These are phyloP conservation scores for Hyperoodon ampullatus DNA, from an alignment of 2,113 vertebrate genomes.

Conservation along the genomic window DNA sequence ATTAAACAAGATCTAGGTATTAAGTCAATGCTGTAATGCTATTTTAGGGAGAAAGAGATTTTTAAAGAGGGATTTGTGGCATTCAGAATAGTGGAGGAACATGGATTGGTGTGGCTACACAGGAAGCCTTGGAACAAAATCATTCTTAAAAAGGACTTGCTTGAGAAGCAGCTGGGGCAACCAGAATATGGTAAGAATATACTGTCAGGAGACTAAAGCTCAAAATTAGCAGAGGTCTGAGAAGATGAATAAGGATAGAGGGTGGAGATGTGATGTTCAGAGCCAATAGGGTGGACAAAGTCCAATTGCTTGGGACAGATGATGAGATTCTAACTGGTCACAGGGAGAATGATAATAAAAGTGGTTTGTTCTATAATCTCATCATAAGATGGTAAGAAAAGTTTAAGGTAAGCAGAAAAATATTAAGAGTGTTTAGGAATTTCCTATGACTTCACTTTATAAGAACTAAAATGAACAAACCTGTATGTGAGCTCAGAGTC, in stretches of 20 bases:
- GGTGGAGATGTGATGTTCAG: background rate
- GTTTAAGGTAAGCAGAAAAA: background rate
- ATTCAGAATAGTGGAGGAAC: background rate
- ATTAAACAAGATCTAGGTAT: background rate
- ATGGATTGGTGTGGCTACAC: background rate
- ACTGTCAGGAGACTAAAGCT: background rate
- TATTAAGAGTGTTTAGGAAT: background rate
- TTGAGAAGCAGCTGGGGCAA: background rate
- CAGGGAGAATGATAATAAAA: background rate
- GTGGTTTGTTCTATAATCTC: background rate
- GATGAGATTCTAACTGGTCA: background rate
- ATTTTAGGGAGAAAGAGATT: background rate
- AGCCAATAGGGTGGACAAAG: background rate
- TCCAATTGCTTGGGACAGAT: background rate
- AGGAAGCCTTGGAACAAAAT: background rate
- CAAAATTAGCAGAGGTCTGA: background rate
- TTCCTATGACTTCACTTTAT: background rate
- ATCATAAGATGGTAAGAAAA: background rate
- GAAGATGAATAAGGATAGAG: background rate
- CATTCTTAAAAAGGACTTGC: background rate
- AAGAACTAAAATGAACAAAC: background rate
- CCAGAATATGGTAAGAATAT: background rate
- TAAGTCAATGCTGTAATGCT: background rate
- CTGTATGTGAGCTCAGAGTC: background rate
- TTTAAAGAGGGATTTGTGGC: background rate